These are phyloP conservation scores for Channa argus DNA, from an alignment of 2,113 vertebrate species.

Conservation along the genomic window DNA sequence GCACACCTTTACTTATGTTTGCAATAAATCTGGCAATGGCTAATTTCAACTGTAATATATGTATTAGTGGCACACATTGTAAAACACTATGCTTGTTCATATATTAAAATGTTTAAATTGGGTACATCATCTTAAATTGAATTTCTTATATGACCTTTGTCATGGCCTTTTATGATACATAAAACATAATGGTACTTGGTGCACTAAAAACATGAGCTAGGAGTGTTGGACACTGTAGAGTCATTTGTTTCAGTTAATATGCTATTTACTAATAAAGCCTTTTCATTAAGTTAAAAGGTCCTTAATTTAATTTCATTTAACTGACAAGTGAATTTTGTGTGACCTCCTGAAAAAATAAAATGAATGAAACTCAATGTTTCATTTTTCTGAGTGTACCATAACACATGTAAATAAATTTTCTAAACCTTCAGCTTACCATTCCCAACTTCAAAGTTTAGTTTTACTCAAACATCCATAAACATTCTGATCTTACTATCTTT, in stretches of 20 bases:
- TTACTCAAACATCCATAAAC: neutral
- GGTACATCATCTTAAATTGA: no score
- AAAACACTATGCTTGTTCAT: no score
- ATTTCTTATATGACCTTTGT: no score
- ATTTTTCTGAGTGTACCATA: no score
- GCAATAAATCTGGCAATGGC: neutral
- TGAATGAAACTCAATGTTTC: no score
- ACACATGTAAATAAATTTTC: neutral
- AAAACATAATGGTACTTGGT: neutral
- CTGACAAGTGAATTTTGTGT: no score
- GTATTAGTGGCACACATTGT: neutral
- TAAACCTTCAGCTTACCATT: neutral
- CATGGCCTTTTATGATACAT: neutral
- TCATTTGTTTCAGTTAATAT: no score
- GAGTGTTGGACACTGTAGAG: no score
- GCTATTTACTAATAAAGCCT: no score
- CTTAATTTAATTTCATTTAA: no score
- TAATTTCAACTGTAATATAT: neutral
- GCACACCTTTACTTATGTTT: neutral
- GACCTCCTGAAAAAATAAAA: no score
- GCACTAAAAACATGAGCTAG: neutral
- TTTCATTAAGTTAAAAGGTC: no score
- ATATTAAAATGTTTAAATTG: conserved; percentile 1
- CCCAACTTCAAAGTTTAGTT: neutral
- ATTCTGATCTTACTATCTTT: neutral